Evolutionary conservation across 2,113 vertebrate genomes (phyloP).

Genomic region (Myrmecobius fasciatus): DNA sequence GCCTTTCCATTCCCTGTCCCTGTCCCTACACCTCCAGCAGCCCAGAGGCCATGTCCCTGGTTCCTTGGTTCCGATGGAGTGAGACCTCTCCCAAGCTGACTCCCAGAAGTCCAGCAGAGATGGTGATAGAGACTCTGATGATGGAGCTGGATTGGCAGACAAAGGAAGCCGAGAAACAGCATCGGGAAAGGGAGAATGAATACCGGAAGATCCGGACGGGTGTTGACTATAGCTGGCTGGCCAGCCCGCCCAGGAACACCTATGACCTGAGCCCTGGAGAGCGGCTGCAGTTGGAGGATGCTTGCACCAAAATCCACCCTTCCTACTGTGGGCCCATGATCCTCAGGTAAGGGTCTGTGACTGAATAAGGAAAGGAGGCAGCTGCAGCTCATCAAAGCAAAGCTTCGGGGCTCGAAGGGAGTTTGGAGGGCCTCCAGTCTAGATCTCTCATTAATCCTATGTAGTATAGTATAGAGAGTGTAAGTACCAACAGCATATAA

Average conservation of each 20-base stretch:
- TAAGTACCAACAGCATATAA: not conserved
- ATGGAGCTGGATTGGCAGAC: conserved; percentile 95
- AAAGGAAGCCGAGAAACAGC: conserved; percentile 92
- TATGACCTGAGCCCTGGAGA: conserved; percentile 92
- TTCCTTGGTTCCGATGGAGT: conserved; percentile 93
- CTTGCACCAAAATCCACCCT: conserved; percentile 93
- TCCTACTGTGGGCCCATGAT: conserved; percentile 94
- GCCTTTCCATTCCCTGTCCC: not conserved
- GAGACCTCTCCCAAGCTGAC: conserved; percentile 86
- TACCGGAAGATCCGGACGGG: conserved; percentile 90
- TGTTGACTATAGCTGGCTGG: conserved; percentile 98
- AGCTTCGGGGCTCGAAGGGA: not conserved
- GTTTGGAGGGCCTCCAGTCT: not conserved
- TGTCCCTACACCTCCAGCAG: not conserved
- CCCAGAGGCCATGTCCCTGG: conserved; percentile 83
- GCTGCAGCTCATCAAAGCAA: not conserved
- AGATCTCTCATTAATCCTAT: not conserved
- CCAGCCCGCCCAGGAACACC: conserved; percentile 86
- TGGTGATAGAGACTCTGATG: conserved; percentile 96
- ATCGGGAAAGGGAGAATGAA: conserved; percentile 88
- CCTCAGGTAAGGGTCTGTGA: conserved; percentile 86
- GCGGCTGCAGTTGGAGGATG: conserved; percentile 92
- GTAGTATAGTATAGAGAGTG: not conserved
- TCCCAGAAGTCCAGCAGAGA: conserved; percentile 87
- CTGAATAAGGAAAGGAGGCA: too few species aligned